phyloP scores from a whole-genome alignment of 2,113 vertebrate species.

The Alethe castanea region DNA sequence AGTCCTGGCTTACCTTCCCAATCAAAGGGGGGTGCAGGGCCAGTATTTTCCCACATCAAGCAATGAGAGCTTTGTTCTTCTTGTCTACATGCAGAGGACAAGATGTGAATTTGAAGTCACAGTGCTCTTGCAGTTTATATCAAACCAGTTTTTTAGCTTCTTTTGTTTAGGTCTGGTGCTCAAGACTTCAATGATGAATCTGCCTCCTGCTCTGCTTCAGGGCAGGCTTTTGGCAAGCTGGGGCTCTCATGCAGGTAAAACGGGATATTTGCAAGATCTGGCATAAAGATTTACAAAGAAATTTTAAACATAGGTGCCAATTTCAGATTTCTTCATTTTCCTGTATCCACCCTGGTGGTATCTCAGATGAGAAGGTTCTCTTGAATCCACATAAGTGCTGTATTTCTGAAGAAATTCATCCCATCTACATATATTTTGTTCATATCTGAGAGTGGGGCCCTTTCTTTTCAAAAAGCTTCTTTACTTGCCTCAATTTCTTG shows the following conservation, averaged over 20 bases:
- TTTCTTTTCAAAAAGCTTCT: neutral
- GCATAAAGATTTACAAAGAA: neutral
- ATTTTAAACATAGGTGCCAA: neutral
- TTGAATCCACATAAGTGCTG: neutral
- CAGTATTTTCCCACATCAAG: neutral
- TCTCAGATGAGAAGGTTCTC: neutral
- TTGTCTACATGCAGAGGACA: neutral
- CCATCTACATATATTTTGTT: neutral
- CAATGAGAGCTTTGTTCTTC: neutral
- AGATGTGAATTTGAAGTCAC: neutral
- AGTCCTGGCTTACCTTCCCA: neutral
- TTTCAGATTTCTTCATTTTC: neutral
- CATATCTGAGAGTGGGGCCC: neutral
- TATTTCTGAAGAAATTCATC: neutral
- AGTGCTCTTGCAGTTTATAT: neutral
- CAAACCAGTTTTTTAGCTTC: neutral
- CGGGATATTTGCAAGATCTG: neutral
- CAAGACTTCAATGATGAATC: rapidly evolving
- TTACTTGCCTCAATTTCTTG: neutral
- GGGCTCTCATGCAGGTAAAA: neutral
- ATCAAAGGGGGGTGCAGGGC: neutral
- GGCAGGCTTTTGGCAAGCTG: neutral
- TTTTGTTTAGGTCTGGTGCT: neutral
- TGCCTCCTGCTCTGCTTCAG: neutral
- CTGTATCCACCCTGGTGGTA: neutral